phyloP scores from a whole-genome alignment of 2,113 vertebrate species.

The Motacilla alba region DNA sequence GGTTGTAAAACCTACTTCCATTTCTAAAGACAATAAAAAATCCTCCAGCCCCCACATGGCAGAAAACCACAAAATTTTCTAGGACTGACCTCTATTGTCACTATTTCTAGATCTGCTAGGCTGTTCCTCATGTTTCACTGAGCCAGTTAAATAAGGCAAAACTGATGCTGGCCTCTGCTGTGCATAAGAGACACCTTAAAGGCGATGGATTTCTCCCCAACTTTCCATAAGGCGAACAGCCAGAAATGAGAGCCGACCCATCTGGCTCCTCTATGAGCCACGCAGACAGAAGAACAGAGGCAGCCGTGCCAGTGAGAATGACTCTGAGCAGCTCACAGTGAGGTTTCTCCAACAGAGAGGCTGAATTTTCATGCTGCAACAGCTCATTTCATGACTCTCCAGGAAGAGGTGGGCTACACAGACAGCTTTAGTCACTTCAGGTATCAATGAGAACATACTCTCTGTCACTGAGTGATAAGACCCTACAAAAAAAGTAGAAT shows the following conservation, averaged over 20 bases:
- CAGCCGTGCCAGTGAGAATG: background rate
- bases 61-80: background rate
- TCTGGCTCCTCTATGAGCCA: slow-evolving; percentile 38
- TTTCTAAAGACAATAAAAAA: background rate
- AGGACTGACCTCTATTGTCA: background rate
- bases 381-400: slow-evolving; percentile 55
- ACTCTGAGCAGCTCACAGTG: slow-evolving; percentile 24
- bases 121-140: background rate
- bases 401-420: slow-evolving; percentile 62
- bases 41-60: background rate
- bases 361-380: slow-evolving; percentile 47
- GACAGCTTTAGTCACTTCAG: slow-evolving; percentile 35
- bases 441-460: background rate
- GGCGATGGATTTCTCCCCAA: background rate
- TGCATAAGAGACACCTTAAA: background rate
- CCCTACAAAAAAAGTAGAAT: background rate
- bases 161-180: background rate
- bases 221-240: background rate
- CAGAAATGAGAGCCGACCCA: background rate
- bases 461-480: background rate
- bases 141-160: background rate
- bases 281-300: background rate
- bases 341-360: slow-evolving; percentile 13
- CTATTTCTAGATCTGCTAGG: background rate
- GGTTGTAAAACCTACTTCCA: background rate